Evolutionary conservation across 2,797 vertebrate genomes (phyloP).

Genomic region (Tadarida brasiliensis): DNA sequence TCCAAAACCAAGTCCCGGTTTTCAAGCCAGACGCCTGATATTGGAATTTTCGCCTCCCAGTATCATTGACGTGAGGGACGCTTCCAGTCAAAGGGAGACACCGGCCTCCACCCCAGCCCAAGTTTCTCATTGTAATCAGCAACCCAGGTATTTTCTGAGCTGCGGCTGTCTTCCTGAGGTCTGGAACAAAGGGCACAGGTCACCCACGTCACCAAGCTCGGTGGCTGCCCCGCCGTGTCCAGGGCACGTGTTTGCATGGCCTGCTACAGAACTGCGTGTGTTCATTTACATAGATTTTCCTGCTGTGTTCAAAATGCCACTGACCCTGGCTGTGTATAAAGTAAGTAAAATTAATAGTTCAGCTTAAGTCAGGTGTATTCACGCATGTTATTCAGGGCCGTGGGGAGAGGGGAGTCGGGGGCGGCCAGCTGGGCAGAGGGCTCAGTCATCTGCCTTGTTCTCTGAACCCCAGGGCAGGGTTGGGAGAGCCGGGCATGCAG

Average conservation of each 20-base stretch:
- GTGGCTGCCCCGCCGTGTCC: background rate
- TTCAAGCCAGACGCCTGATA: background rate
- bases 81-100: background rate
- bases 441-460: background rate
- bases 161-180: background rate
- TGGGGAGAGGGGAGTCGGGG: background rate
- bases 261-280: background rate
- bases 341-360: slow-evolving; percentile 46
- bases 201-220: fast-evolving
- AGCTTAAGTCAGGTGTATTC: slow-evolving; percentile 16
- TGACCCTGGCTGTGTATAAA: background rate
- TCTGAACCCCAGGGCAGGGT: background rate
- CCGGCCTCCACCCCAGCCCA: too few relatives aligned
- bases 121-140: background rate
- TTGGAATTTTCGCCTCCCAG: background rate
- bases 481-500: fast-evolving
- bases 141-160: background rate
- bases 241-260: background rate
- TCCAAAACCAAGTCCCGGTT: background rate
- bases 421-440: background rate
- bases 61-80: background rate
- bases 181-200: background rate
- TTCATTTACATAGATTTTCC: slow-evolving; percentile 27
- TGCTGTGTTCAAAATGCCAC: slow-evolving; percentile 17
- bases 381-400: background rate